phyloP scores from a whole-genome alignment of 1,140 invertebrate species.

The Zaprionus ghesquierei region DNA sequence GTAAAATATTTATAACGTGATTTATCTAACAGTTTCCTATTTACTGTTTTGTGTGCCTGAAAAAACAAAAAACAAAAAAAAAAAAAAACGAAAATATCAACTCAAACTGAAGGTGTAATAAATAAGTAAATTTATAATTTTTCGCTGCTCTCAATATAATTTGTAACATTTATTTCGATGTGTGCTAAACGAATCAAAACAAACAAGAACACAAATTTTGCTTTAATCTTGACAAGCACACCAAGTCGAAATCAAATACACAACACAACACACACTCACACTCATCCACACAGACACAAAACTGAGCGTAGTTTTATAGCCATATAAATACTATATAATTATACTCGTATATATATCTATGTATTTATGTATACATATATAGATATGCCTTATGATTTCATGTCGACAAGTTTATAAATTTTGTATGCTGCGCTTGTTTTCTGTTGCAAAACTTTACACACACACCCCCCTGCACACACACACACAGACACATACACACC shows the following conservation, averaged over 20 bases:
- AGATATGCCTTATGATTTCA: conserved; percentile 63
- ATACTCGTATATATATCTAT: conserved; percentile 50
- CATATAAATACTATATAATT: conserved; percentile 55
- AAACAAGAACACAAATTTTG: conserved; percentile 45
- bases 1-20: conserved; percentile 19
- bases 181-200: conserved; percentile 54
- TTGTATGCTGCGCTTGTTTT: conserved; percentile 72
- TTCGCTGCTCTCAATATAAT: conserved; percentile 13
- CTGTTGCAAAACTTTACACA: conserved; percentile 53
- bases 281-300: conserved; percentile 36
- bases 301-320: conserved; percentile 46
- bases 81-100: conserved; percentile 17
- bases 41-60: conserved; percentile 21
- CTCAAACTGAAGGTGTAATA: conserved; percentile 18
- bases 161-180: conserved; percentile 36
- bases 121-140: conserved; percentile 28
- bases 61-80: conserved; percentile 25
- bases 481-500: conserved; percentile 12
- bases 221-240: conserved; percentile 42
- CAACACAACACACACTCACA: conserved; percentile 14
- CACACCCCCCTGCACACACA: conserved; percentile 12
- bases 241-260: conserved; percentile 26
- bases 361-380: conserved; percentile 45
- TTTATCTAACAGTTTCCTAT: conserved; percentile 12
- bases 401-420: conserved; percentile 30